These are phyloP conservation scores for Anniella stebbinsi DNA, from an alignment of 2,797 vertebrate genomes.

Conservation along the genomic window DNA sequence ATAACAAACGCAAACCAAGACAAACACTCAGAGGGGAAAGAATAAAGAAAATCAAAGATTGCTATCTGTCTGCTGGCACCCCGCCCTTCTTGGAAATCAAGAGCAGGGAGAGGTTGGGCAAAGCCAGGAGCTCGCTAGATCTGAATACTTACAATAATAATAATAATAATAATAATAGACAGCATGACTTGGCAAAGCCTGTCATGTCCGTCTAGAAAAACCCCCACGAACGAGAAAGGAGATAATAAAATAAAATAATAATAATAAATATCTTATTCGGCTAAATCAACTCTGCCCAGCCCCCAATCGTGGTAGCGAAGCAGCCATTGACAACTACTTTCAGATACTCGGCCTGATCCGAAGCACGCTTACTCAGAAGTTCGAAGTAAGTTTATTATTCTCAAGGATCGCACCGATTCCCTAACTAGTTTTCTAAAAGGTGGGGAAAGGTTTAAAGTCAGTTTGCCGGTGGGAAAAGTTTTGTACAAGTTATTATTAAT, in stretches of 20 bases:
- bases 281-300: background rate
- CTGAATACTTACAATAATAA: background rate
- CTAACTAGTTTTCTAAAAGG: background rate
- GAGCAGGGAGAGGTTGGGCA: background rate
- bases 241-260: background rate
- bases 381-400: background rate
- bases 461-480: background rate
- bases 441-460: background rate
- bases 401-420: background rate
- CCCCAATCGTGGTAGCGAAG: background rate
- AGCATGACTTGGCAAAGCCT: no score
- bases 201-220: no score
- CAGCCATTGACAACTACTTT: background rate
- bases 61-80: no score
- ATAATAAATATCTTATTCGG: no score
- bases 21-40: background rate
- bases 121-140: background rate
- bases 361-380: background rate
- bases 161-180: no score
- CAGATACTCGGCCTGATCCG: background rate
- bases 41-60: no score
- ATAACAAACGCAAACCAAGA: background rate
- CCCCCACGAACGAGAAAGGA: no score
- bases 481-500: background rate
- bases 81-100: background rate